Evolutionary conservation across 2,113 vertebrate species (phyloP), one percentile per base, ranked within the genome.

Genomic region (Lethenteron reissneri): DNA sequence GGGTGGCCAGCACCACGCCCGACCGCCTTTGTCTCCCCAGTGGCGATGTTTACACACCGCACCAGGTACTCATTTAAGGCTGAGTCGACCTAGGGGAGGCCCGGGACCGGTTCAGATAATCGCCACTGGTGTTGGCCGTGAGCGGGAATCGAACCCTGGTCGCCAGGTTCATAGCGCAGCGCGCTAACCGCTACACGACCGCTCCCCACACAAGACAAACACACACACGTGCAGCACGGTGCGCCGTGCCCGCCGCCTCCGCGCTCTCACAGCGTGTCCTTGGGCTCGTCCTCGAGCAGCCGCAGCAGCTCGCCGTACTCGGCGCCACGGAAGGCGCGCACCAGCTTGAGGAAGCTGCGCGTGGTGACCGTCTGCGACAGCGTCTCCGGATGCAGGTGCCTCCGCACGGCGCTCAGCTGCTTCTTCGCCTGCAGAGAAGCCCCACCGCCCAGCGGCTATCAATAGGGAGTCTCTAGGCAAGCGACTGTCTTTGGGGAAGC

Each of bases 291-390:
- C 76, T 76, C 86, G 58, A 99, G 77, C 70, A 96, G 76, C 71
- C 84, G 80, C 71, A 96, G 82, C 76, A 99, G 90, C 73, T 96
- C 87, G 9, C 84, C 84, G 78, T 87, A 90, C 0, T 82, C 83
- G 2, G 88, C 81, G 74, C 82, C 86, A 77, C 91, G 83, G 75
- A 96, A 80, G 74, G 77, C 86, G 76, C 89, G 85, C 78, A 96
- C 82, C 56, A 99, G 85, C 15, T 79, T 78, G 76, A 99, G 81
- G 83, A 99, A 99, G 80, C 78, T 85, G 74, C 80, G 82, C 64
- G 83, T 84, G 12, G 89, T 84, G 68, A 79, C 77, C 14, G 85
- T 77, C 74, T 87, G 87, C 71, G 86, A 85, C 77, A 99, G 83
- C 71, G 79, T 85, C 56, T 82, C 81, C 9, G 92, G 91, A 75